Conservation (phyloP, 2,797 vertebrate species). For the Enteromius viviparus region DNA sequence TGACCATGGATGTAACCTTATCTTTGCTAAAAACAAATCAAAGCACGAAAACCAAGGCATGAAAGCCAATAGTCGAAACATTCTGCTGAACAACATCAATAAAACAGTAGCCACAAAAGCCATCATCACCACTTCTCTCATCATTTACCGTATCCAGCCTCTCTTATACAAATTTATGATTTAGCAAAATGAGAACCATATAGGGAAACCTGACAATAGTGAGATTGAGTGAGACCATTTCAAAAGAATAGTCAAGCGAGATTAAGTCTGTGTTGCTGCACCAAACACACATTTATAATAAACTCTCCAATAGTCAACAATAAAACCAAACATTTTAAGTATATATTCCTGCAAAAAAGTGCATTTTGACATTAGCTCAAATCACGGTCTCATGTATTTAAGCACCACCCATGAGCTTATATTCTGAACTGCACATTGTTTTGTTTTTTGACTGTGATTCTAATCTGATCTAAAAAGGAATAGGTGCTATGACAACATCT, state of each 20-base stretch:
- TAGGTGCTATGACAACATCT: background rate
- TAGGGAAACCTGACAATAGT: background rate
- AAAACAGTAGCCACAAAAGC: background rate
- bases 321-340: too few species aligned
- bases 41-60: background rate
- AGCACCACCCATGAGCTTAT: too few species aligned
- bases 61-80: background rate
- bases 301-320: too few species aligned
- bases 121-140: background rate
- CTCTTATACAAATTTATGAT: background rate
- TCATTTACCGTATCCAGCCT: background rate
- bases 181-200: background rate
- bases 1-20: background rate
- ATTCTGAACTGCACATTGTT: too few species aligned
- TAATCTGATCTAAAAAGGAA: background rate
- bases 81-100: background rate
- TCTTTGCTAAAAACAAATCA: background rate
- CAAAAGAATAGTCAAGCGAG: background rate
- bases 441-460: too few species aligned
- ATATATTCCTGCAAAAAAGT: too few species aligned
- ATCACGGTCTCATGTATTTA: too few species aligned
- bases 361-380: too few species aligned
- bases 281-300: too few species aligned
- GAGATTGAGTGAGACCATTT: background rate
- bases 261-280: too few species aligned